Evolutionary conservation across 1,140 invertebrate species (phyloP).

Genomic region (Zaprionus tsacasi): DNA sequence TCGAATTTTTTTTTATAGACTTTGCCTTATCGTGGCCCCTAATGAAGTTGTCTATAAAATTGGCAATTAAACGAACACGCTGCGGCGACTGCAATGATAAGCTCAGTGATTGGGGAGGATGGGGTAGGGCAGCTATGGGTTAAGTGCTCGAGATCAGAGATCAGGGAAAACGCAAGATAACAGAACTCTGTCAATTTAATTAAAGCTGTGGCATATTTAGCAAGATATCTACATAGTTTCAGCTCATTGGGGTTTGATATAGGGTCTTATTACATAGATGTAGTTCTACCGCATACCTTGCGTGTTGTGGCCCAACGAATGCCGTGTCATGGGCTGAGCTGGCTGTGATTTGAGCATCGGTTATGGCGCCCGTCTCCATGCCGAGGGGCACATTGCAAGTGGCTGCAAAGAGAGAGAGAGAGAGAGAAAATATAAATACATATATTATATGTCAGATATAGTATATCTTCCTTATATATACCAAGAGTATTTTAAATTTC

Average conservation of each 20-base stretch:
- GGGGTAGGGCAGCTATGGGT: slow-evolving; percentile 47
- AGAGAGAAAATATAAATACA: slow-evolving; percentile 3
- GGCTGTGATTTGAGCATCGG: slow-evolving; percentile 93
- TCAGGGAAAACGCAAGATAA: not conserved
- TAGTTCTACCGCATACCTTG: slow-evolving; percentile 87
- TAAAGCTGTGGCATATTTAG: not conserved
- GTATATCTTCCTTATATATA: not conserved
- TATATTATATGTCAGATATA: slow-evolving; percentile 1
- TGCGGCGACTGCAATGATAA: slow-evolving; percentile 53
- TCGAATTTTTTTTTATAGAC: slow-evolving; percentile 59
- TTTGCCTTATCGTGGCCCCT: slow-evolving; percentile 57
- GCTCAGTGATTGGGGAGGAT: too few relatives aligned
- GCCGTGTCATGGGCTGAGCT: slow-evolving; percentile 95
- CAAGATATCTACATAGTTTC: too few relatives aligned
- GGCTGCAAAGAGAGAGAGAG: slow-evolving; percentile 86
- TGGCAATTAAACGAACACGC: slow-evolving; percentile 76
- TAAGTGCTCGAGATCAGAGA: slow-evolving; percentile 38
- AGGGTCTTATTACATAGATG: not conserved
- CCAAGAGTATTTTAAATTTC: not conserved
- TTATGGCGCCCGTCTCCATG: slow-evolving; percentile 95
- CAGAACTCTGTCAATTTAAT: slow-evolving; percentile 1
- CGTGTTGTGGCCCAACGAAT: slow-evolving; percentile 95
- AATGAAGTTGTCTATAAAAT: slow-evolving; percentile 81
- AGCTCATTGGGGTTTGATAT: too few relatives aligned
- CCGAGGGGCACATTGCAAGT: slow-evolving; percentile 93